Evolutionary conservation across 2,888 invertebrate species (phyloP), one percentile per base, ranked within the genome.

Genomic region (Leucophenga montana): DNA sequence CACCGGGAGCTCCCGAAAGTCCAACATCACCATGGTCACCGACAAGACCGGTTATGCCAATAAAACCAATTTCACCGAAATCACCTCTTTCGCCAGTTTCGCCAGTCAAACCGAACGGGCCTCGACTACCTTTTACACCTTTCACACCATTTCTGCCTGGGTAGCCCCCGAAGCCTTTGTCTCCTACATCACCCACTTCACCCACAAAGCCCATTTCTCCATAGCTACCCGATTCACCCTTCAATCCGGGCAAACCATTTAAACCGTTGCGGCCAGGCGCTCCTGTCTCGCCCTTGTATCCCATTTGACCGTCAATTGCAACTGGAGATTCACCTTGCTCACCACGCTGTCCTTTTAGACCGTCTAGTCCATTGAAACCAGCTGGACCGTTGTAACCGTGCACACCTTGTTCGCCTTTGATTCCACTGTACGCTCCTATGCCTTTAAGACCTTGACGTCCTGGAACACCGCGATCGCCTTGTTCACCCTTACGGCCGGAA

Each of bases 241-340:
- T 86, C 0, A 22, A 48, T 1, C 87, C 87, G 65, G 90, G 83
- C 4, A 79, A 71, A 39, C 94, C 95, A 54, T 89, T 76, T 59
- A 77, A 77, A 0, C 87, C 87, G 13, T 71, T 78, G 18, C 86
- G 73, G 14, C 88, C 89, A 1, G 78, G 73, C 11, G 91, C 89
- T 75, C 95, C 95, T 66, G 90, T 89, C 67, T 90, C 88, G 69
- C 95, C 95, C 79, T 91, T 92, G 22, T 83, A 70, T 1, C 93
- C 93, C 14, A 79, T 73, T 6, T 80, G 71, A 16, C 91, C 91
- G 77, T 92, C 90, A 31, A 78, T 69, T 18, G 90, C 89, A 14
- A 78, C 70, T 1, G 94, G 93, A 13, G 90, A 88, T 71, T 90
- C 89, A 53, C 94, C 94, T 77, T 89, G 89, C 0, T 86, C 85